These are phyloP conservation scores for Benitochromis conjunctus DNA, from an alignment of 2,113 vertebrate species.

Conservation along the genomic window DNA sequence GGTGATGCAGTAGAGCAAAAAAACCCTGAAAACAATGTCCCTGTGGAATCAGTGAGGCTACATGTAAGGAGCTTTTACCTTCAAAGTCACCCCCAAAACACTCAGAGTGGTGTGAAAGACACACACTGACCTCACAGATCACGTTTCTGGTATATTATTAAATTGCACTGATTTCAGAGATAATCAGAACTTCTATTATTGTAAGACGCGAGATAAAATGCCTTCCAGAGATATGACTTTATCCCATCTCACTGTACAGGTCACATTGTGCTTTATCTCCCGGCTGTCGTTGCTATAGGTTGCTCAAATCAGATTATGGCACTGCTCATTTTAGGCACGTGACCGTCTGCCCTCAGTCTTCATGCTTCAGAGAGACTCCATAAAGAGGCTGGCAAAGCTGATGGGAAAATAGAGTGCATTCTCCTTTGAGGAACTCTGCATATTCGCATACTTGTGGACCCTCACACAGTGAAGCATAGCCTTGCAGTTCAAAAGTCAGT, in stretches of 20 bases:
- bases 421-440: background rate
- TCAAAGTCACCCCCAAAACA: background rate
- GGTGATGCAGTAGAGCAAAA: background rate
- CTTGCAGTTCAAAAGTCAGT: conserved; percentile 24
- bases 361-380: conserved; percentile 20
- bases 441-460: background rate
- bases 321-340: conserved; percentile 39
- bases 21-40: background rate
- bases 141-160: background rate
- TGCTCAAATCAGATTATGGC: conserved; percentile 52
- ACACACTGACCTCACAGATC: conserved; percentile 2
- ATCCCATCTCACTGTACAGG: conserved; percentile 7
- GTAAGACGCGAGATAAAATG: conserved; percentile 31
- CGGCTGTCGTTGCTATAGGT: conserved; percentile 39
- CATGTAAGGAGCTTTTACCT: background rate
- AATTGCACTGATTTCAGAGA: conserved; percentile 18
- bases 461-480: background rate
- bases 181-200: conserved; percentile 36
- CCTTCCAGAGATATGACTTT: conserved; percentile 1
- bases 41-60: background rate
- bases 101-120: background rate
- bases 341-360: conserved; percentile 12
- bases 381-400: conserved; percentile 23
- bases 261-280: conserved; percentile 56
- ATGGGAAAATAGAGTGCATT: conserved; percentile 31